Evolutionary conservation across 2,888 invertebrate species (phyloP), one percentile per base, ranked within the genome.

Genomic region (Seira musarum): DNA sequence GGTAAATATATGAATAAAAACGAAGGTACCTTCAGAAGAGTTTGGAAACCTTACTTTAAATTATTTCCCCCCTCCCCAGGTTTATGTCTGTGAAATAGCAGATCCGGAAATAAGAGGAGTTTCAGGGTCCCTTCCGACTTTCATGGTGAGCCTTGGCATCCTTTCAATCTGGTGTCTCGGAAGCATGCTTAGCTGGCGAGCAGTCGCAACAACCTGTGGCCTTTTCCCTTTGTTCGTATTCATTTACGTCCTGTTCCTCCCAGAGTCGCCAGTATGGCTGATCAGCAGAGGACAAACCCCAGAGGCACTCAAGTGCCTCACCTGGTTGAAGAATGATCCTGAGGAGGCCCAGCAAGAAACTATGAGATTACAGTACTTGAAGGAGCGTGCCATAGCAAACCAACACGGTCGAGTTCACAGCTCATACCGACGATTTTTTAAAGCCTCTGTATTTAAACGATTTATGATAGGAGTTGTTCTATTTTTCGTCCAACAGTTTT

Each of bases 181-280:
- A 2, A 73, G 76, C 74, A 21, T 85, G 1, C 15, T 85, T 0
- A 65, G 74, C n/a, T 87, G 85, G 85, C 61, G 85, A n/a, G 80
- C 81, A 0, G 86, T 86, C 6, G 84, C 86, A 21, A 70, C 76
- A 2, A 64, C 81, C 10, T 86, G 85, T 73, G 60, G 76, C 8
- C 61, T 80, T 8, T 83, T 86, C 49, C 87, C 87, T 0, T 40
- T 85, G 0, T 81, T 86, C 21, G 86, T 87, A 0, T 79, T 87
- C 22, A 57, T 80, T 8, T 87, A 87, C 66, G 84, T 85, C 21
- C 40, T 85, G 1, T 86, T 86, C 60, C 81, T 87, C 0, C 87
- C 87, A 0, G 87, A 87, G 71, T 80, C 82, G 22, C 87, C 87
- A 21, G 85, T 85, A 1, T 87, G 87, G 87, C 71, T 87, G 3